phyloP scores from a whole-genome alignment of 2,888 invertebrate genomes.

The Chydorus sphaericus region DNA sequence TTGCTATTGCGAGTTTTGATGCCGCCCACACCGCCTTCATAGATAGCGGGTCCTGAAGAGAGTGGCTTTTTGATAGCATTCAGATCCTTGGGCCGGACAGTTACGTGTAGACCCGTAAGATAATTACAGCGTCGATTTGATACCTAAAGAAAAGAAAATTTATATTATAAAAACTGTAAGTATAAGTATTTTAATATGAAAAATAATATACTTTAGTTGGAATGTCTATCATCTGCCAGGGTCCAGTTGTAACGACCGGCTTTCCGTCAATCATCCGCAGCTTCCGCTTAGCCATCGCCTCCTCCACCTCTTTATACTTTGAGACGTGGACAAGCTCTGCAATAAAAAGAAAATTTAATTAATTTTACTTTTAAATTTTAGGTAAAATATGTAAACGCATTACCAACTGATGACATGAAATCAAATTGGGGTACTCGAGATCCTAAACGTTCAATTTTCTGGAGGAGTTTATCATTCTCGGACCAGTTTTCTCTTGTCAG shows the following conservation, averaged over 20 bases:
- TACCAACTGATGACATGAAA: slow-evolving; percentile 7
- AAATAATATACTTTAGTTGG: slow-evolving; percentile 1
- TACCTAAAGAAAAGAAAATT: neutral
- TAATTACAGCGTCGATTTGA: slow-evolving; percentile 6
- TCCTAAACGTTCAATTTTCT: slow-evolving; percentile 5
- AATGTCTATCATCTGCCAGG: slow-evolving; percentile 10
- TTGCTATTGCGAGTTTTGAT: slow-evolving; percentile 6
- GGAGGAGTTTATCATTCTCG: neutral
- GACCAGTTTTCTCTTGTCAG: neutral
- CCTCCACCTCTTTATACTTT: neutral
- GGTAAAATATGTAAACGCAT: neutral
- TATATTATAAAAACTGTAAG: neutral
- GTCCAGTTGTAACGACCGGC: slow-evolving; percentile 1
- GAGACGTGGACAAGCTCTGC: neutral
- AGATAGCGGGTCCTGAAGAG: neutral
- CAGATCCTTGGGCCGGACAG: neutral
- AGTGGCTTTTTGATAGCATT: too few species aligned
- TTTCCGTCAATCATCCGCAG: neutral
- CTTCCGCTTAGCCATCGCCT: neutral
- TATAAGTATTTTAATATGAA: neutral
- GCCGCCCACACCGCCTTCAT: neutral
- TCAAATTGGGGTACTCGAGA: neutral
- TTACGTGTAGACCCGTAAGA: neutral
- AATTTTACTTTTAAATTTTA: neutral
- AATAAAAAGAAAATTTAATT: neutral